Evolutionary conservation across 2,888 invertebrate genomes (phyloP).

Genomic region (Odontothrips loti): DNA sequence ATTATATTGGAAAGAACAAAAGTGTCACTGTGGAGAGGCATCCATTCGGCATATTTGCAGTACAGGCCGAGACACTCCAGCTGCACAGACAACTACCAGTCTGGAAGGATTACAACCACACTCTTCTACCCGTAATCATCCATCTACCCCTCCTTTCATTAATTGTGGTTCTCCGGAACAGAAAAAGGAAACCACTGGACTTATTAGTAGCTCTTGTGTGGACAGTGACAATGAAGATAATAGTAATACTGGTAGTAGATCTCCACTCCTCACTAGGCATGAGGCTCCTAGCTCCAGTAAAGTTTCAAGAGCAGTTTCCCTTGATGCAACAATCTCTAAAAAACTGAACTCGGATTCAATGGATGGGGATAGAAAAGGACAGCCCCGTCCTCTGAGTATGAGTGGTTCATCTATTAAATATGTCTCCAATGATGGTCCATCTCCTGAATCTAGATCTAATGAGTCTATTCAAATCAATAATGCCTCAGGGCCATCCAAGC

Average conservation of each 20-base stretch:
- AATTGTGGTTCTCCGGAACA: neutral
- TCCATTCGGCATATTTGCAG: neutral
- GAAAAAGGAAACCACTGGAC: conserved; percentile 31
- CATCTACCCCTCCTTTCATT: conserved; percentile 1
- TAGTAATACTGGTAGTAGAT: conserved; percentile 62
- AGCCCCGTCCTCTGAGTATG: neutral
- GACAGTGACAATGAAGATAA: conserved; percentile 59
- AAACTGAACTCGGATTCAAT: neutral
- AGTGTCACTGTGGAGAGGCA: conserved; percentile 2
- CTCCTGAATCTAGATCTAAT: conserved; percentile 41
- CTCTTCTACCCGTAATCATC: neutral
- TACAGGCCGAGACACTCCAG: neutral
- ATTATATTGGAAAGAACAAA: conserved; percentile 10
- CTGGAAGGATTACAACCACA: neutral
- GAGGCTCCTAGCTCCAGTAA: conserved; percentile 34
- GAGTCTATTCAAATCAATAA: neutral
- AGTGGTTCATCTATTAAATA: neutral
- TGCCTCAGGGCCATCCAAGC: conserved; percentile 27
- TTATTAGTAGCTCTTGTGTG: conserved; percentile 45
- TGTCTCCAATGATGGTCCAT: conserved; percentile 42
- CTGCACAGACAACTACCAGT: neutral
- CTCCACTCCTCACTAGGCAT: conserved; percentile 59
- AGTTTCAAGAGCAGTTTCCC: conserved; percentile 5
- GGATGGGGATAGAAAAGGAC: neutral
- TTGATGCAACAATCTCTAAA: neutral